Percentiles rank a stretch among this genome's conserved stretches.
Conservation (phyloP, 2,888 invertebrate genomes). For the Stegophylla sp. region DNA sequence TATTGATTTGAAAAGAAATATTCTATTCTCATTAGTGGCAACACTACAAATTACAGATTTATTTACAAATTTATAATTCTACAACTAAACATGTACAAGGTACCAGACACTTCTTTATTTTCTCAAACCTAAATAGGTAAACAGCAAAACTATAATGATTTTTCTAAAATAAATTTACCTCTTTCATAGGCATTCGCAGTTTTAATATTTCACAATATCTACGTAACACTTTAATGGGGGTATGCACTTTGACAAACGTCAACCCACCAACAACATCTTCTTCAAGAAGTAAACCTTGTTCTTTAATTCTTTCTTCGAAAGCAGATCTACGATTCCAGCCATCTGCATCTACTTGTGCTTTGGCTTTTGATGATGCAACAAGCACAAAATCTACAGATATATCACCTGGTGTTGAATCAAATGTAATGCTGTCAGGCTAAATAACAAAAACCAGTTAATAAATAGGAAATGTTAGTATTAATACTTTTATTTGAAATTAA, state of each 20-base stretch:
- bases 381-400: slow-evolving; percentile 58
- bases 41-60: no score
- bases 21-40: no score
- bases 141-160: background rate
- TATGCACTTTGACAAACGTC: slow-evolving; percentile 82
- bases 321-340: slow-evolving; percentile 58
- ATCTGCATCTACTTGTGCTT: slow-evolving; percentile 49
- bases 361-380: slow-evolving; percentile 51
- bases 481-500: background rate
- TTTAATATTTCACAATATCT: slow-evolving; percentile 91
- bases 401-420: slow-evolving; percentile 42
- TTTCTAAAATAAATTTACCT: slow-evolving; percentile 47
- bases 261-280: slow-evolving; percentile 60
- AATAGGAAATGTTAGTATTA: background rate
- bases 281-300: slow-evolving; percentile 60
- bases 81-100: background rate
- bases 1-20: no score
- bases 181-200: slow-evolving; percentile 90
- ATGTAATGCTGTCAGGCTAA: slow-evolving; percentile 40
- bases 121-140: background rate
- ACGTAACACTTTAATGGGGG: slow-evolving; percentile 80
- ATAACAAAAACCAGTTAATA: background rate
- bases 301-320: slow-evolving; percentile 60
- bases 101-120: background rate
- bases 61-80: background rate